A percentile compares a stretch with the other conserved stretches of the same genome.
Evolutionary conservation across 2,113 vertebrate species (phyloP).

Genomic region (Emydura subglobosa): DNA sequence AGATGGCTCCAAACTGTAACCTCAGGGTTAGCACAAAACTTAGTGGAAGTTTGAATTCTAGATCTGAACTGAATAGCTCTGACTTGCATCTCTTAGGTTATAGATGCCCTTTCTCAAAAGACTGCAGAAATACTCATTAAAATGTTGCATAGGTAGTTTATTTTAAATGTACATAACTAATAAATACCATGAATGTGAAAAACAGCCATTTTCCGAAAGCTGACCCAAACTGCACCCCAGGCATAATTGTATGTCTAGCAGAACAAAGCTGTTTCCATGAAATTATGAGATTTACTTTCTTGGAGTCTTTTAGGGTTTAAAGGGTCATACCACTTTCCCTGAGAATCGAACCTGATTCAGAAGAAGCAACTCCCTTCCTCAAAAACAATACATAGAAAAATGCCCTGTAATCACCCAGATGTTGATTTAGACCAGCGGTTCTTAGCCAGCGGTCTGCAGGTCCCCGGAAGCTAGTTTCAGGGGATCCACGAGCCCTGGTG

Average conservation of each 20-base stretch:
- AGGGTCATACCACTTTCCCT: background rate
- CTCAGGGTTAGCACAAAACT: slow-evolving; percentile 1
- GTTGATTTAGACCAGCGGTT: background rate
- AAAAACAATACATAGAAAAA: background rate
- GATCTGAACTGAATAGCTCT: background rate
- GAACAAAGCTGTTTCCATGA: slow-evolving; percentile 7
- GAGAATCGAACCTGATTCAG: slow-evolving; percentile 23
- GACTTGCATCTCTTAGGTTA: background rate
- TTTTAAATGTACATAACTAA: background rate
- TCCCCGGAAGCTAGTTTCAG: too few relatives aligned
- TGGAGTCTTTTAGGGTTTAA: slow-evolving; percentile 4
- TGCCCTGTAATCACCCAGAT: background rate
- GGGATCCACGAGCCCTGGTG: too few relatives aligned
- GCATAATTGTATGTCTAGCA: slow-evolving; percentile 13
- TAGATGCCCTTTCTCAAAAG: background rate
- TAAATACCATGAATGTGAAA: background rate
- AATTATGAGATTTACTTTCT: background rate
- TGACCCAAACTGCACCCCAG: slow-evolving; percentile 40
- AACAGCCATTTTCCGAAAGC: background rate
- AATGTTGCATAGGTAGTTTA: background rate
- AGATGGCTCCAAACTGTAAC: background rate
- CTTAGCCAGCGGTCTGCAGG: too few relatives aligned
- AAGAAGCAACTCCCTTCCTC: slow-evolving; percentile 52
- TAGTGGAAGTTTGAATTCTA: slow-evolving; percentile 2
- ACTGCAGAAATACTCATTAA: background rate